Base-by-base conservation (phyloP, 2,888 invertebrate genomes). In the Phalera bucephala region DNA sequence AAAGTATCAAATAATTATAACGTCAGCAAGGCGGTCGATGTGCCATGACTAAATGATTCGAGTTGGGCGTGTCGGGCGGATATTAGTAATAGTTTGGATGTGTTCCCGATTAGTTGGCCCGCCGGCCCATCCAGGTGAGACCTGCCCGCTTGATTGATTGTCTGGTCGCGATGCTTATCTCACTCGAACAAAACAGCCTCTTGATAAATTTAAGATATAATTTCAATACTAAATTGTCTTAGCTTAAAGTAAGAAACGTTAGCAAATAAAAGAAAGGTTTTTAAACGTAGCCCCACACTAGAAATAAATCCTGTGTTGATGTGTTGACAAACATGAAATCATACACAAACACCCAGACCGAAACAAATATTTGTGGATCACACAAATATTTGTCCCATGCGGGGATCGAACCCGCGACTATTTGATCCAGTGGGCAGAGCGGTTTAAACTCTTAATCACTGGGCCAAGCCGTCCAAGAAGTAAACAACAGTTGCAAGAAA, bases 121-220 rank as follows among this genome's bases (percentile, higher is more conserved):
- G 14, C 1, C 2, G 28, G 60, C 62, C 55, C 48, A 61, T 59
- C 70, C 72, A 73, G 71, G 71, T 72, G 72, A 66, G 64, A 56
- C 52, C 37, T 40, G 45, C 32, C 52, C 49, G 63, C 45, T 68
- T 75, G 75, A 78, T 77, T 73, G 73, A 78, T 78, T 64, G 67
- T 67, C 51, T 51, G 52, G 43, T 50, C 49, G 43, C 45, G 74
- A 77, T 74, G 62, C 54, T 64, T 73, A 77, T 74, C 72, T 67
- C 45, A 33, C 47, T 44, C 38, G 60, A 60, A 73, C 72, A 69
- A 69, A 72, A 71, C 64, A 69, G 51, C 52, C 62, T 63, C 54
- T 51, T 59, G 65, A 68, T 72, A 61, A 68, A 72, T 69, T 65
- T 57, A 57, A 71, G 68, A 71, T 69, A 65, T 60, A 61, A 66